These are phyloP conservation scores for Melanotaenia parkinsoni DNA, from an alignment of 2,797 vertebrate genomes.

Conservation along the genomic window DNA sequence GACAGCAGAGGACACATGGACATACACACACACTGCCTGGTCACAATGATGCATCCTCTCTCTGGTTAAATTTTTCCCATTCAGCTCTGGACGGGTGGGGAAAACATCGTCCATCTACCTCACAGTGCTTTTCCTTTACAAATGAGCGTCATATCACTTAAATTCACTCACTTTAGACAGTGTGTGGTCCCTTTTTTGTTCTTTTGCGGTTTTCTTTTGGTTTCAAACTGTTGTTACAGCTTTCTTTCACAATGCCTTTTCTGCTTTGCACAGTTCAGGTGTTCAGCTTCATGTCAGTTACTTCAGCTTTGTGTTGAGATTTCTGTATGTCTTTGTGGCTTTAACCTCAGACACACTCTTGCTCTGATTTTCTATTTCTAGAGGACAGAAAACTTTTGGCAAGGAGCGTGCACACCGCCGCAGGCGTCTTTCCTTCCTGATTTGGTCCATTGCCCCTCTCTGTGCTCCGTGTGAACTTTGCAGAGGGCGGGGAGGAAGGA, in stretches of 20 bases:
- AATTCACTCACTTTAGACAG: constrained; percentile 54
- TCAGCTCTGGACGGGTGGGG: constrained; percentile 40
- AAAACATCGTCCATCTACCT: constrained; percentile 55
- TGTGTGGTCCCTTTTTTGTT: constrained; percentile 75
- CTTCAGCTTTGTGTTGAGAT: constrained; percentile 3
- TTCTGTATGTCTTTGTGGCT: constrained; percentile 19
- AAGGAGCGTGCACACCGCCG: constrained; percentile 6
- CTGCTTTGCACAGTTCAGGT: constrained; percentile 30
- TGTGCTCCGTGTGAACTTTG: constrained; percentile 35
- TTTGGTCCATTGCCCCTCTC: constrained; percentile 32
- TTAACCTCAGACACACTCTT: constrained; percentile 16
- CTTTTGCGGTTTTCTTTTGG: constrained; percentile 36
- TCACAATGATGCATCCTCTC: constrained; percentile 65
- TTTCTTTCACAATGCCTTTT: constrained; percentile 28
- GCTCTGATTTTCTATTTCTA: constrained; percentile 12
- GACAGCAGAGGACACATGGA: constrained; percentile 33
- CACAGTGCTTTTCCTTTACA: constrained; percentile 70
- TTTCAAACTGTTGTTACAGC: constrained; percentile 57
- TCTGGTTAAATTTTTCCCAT: constrained; percentile 53
- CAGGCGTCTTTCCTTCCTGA: constrained; percentile 36
- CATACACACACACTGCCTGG: constrained; percentile 49
- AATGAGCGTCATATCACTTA: constrained; percentile 64
- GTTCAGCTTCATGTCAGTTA: constrained; percentile 4
- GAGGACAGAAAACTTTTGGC: constrained; percentile 29
- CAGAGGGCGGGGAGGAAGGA: constrained; percentile 41